Percentiles rank a stretch among this genome's conserved stretches.
Conservation (phyloP, 2,113 vertebrate species). For the Aspiorhynchus laticeps region DNA sequence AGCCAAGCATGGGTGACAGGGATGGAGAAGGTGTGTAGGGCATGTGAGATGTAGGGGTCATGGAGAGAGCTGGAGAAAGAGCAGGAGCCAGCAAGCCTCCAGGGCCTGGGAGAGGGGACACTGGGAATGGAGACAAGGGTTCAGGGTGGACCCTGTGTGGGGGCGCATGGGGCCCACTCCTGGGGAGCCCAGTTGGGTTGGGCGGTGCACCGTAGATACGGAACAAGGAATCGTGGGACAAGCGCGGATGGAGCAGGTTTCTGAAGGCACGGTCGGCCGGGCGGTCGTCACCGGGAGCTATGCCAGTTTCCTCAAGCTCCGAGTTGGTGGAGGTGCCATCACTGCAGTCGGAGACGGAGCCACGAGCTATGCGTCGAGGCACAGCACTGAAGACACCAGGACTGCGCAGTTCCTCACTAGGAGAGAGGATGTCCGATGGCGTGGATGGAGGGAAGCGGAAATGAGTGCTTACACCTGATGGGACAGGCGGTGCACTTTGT, state of each 20-base stretch:
- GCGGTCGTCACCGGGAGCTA: slow-evolving; percentile 70
- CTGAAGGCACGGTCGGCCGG: slow-evolving; percentile 75
- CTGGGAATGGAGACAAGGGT: slow-evolving; percentile 84
- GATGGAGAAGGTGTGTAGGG: slow-evolving; percentile 89
- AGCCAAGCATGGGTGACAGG: slow-evolving; percentile 85
- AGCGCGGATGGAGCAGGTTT: slow-evolving; percentile 79
- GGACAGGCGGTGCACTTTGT: slow-evolving; percentile 88
- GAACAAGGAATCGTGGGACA: slow-evolving; percentile 84
- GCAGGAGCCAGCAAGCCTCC: slow-evolving; percentile 78
- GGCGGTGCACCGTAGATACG: slow-evolving; percentile 79
- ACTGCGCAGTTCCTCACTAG: slow-evolving; percentile 86
- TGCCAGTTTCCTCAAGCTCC: slow-evolving; percentile 84
- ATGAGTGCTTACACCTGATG: slow-evolving; percentile 79
- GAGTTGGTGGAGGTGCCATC: slow-evolving; percentile 88
- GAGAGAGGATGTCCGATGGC: slow-evolving; percentile 85
- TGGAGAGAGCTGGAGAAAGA: slow-evolving; percentile 86
- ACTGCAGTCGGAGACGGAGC: slow-evolving; percentile 90
- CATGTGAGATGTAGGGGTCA: slow-evolving; percentile 86
- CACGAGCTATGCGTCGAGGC: slow-evolving; percentile 82
- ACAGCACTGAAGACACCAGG: slow-evolving; percentile 83
- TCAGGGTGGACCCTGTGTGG: slow-evolving; percentile 83
- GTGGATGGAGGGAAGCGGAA: slow-evolving; percentile 91
- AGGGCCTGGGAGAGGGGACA: slow-evolving; percentile 85
- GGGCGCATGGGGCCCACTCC: slow-evolving; percentile 66
- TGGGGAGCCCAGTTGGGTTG: slow-evolving; percentile 63